Evolutionary conservation across 1,140 invertebrate genomes (phyloP).

Genomic region (Drosophila eugracilis): DNA sequence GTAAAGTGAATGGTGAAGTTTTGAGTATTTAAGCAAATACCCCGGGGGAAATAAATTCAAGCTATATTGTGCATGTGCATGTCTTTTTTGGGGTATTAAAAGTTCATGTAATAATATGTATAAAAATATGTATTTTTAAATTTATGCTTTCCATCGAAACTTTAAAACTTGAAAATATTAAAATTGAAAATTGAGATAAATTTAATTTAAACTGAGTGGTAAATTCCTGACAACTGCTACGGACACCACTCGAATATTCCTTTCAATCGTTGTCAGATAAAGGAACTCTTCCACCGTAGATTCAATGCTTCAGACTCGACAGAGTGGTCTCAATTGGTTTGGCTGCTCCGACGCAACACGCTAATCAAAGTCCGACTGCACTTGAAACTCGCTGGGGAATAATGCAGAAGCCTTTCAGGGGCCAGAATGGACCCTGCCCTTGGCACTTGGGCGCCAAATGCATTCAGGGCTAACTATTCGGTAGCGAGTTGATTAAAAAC

Average conservation of each 20-base stretch:
- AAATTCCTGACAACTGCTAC: background rate
- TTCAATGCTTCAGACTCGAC: slow-evolving; percentile 19
- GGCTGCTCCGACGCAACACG: slow-evolving; percentile 32
- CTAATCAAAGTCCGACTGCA: slow-evolving; percentile 65
- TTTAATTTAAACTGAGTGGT: too few species aligned
- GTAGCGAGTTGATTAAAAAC: slow-evolving; percentile 72
- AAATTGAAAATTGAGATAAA: too few species aligned
- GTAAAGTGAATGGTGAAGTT: background rate
- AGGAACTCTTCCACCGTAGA: slow-evolving; percentile 3
- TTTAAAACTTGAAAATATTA: too few species aligned
- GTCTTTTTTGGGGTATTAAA: too few species aligned
- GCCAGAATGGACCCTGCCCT: slow-evolving; percentile 45
- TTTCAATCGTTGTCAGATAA: slow-evolving; percentile 7
- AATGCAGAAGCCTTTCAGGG: slow-evolving; percentile 40
- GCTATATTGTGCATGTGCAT: too few species aligned
- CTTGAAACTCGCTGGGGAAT: slow-evolving; percentile 51
- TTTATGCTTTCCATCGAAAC: too few species aligned
- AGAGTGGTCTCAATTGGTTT: slow-evolving; percentile 48
- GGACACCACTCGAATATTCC: background rate
- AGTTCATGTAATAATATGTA: too few species aligned
- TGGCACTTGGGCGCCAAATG: slow-evolving; percentile 50
- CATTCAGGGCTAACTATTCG: slow-evolving; percentile 63
- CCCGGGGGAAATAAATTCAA: background rate
- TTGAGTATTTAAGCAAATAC: background rate
- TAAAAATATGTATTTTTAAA: too few species aligned